Evolutionary conservation across 2,888 invertebrate genomes (phyloP).

Genomic region (Acleris sparsana): DNA sequence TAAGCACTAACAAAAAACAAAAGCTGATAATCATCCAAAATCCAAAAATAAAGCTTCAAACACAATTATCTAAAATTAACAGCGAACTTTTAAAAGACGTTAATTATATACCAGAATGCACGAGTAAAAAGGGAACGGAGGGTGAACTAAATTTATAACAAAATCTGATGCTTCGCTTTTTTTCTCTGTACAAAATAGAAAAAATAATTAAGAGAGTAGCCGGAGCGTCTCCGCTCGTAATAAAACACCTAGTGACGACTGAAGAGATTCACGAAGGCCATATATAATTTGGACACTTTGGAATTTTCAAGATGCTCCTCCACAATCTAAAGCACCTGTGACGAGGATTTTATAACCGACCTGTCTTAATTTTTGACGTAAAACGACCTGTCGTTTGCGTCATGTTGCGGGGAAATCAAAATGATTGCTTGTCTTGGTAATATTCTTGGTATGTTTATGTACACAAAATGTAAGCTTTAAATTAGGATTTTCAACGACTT

Average conservation of each 20-base stretch:
- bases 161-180: constrained; percentile 74
- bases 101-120: constrained; percentile 60
- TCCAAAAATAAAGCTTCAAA: constrained; percentile 35
- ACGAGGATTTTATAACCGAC: constrained; percentile 40
- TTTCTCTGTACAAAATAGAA: constrained; percentile 68
- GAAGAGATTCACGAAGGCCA: constrained; percentile 60
- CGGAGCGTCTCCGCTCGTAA: constrained; percentile 62
- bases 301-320: constrained; percentile 54
- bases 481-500: no score
- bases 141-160: constrained; percentile 74
- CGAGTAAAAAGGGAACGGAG: constrained; percentile 54
- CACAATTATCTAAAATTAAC: constrained; percentile 27
- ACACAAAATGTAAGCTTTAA: no score
- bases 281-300: constrained; percentile 50
- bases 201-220: constrained; percentile 78
- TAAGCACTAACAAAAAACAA: background rate
- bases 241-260: constrained; percentile 75
- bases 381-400: constrained; percentile 25
- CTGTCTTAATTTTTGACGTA: constrained; percentile 33
- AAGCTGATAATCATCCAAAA: constrained; percentile 1
- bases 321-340: constrained; percentile 64
- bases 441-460: no score
- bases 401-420: constrained; percentile 23
- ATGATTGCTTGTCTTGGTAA: background rate
- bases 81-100: constrained; percentile 47